Evolutionary conservation across 2,797 vertebrate genomes (phyloP).

Genomic region (Coluber constrictor): DNA sequence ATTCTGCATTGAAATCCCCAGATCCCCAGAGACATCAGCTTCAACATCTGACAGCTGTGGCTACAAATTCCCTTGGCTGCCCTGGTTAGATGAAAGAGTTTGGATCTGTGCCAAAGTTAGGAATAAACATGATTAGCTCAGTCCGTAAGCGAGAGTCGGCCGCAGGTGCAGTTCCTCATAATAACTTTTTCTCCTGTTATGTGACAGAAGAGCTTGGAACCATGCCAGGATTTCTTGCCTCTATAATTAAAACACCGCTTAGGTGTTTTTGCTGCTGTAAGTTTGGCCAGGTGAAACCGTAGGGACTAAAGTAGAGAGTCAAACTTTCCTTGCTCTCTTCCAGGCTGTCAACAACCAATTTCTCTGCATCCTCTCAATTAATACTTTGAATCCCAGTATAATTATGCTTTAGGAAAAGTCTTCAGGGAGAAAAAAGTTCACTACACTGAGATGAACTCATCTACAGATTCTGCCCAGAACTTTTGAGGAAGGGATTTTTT

Average conservation of each 20-base stretch:
- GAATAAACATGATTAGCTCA: not conserved
- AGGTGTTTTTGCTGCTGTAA: not conserved
- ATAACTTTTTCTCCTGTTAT: not conserved
- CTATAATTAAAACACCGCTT: not conserved
- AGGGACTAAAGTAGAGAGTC: not conserved
- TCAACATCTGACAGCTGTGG: not conserved
- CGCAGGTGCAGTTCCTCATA: not conserved
- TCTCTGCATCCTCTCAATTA: not conserved
- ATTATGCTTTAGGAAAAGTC: not conserved
- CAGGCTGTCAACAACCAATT: not conserved
- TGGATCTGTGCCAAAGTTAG: not conserved
- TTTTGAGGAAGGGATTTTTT: not conserved
- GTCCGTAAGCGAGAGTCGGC: not conserved
- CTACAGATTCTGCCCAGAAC: not conserved
- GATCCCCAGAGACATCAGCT: not conserved
- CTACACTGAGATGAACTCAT: not conserved
- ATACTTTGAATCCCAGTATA: not conserved
- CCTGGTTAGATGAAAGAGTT: not conserved
- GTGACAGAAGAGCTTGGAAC: not conserved
- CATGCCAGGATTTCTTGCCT: not conserved
- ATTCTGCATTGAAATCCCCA: not conserved
- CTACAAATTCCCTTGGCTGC: not conserved
- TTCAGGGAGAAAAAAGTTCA: not conserved
- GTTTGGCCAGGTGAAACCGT: not conserved
- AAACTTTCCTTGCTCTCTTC: not conserved